Evolutionary conservation across 2,888 invertebrate species (phyloP), one percentile per base, ranked within the genome.

Genomic region (Anaspis maculata): DNA sequence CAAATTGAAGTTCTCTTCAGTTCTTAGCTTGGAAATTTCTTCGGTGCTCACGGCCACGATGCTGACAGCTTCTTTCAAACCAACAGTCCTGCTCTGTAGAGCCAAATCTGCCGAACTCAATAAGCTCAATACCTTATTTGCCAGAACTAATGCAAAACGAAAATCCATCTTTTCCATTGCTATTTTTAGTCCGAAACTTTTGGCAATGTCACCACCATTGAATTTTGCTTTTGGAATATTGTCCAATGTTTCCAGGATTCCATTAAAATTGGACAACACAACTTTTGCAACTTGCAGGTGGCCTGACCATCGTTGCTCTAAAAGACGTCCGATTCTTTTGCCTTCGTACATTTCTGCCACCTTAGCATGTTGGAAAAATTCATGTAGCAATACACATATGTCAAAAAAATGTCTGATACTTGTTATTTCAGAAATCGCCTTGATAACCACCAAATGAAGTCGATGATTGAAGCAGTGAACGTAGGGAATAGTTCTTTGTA

Each of bases 291-390:
- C 3, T 11, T 11, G 2, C 5, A 26, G 14, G 7, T 26, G 3
- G 4, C 26, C 2, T 9, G 3, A 4, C 26, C 26, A 26, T 3
- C 3, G 2, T 12, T 12, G 13, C n/a, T 26, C 10, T 13, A 12
- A 13, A 1, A 26, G 4, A n/a, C 11, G 11, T 5, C 3, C 13
- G 2, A 13, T 13, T 13, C 1, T n/a, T 11, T 26, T 26, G 3
- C 26, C 26, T 10, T 26, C 7, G 7, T 26, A 26, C 3, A 26
- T 26, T 4, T 11, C 26, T 4, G 11, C 26, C 11, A 13, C 10
- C 13, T 26, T 26, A 13, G 4, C 26, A 7, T 26, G 13, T 26
- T 26, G 26, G 6, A 26, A 26, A 2, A 26, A 26, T 26, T 10
- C 3, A n/a, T 26, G 26, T 12, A 26, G 13, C 5, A 26, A 6